Evolutionary conservation across 2,888 invertebrate species (phyloP).

Genomic region (Eucriotettix oculatus): DNA sequence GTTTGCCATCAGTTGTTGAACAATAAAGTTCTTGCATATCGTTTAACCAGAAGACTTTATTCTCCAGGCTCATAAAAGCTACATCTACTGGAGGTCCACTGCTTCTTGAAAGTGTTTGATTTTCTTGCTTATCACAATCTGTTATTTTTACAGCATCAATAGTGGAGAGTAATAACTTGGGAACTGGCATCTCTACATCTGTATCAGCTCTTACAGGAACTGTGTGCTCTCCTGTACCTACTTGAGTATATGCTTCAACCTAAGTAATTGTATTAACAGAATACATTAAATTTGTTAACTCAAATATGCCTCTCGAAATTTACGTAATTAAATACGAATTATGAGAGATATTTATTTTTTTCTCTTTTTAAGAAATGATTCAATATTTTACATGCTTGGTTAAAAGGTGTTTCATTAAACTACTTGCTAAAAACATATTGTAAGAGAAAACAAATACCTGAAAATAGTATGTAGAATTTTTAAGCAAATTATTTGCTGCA

Average conservation of each 20-base stretch:
- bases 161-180: constrained; percentile 57
- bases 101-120: constrained; percentile 35
- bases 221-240: constrained; percentile 57
- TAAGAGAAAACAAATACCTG: constrained; percentile 28
- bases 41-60: constrained; percentile 68
- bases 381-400: no score
- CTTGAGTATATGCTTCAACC: constrained; percentile 66
- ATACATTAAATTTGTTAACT: neutral
- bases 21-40: constrained; percentile 53
- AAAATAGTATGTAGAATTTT: constrained; percentile 49
- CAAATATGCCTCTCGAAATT: neutral
- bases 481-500: constrained; percentile 34
- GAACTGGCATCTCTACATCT: constrained; percentile 57
- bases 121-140: constrained; percentile 55
- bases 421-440: neutral
- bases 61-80: constrained; percentile 48
- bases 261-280: constrained; percentile 22
- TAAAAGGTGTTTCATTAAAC: no score
- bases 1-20: constrained; percentile 35
- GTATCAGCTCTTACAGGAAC: constrained; percentile 47
- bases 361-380: no score
- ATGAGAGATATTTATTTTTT: neutral
- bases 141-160: constrained; percentile 53
- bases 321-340: neutral
- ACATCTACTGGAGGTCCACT: constrained; percentile 54